Evolutionary conservation across 2,888 invertebrate genomes (phyloP).

Genomic region (Lasiommata megera): DNA sequence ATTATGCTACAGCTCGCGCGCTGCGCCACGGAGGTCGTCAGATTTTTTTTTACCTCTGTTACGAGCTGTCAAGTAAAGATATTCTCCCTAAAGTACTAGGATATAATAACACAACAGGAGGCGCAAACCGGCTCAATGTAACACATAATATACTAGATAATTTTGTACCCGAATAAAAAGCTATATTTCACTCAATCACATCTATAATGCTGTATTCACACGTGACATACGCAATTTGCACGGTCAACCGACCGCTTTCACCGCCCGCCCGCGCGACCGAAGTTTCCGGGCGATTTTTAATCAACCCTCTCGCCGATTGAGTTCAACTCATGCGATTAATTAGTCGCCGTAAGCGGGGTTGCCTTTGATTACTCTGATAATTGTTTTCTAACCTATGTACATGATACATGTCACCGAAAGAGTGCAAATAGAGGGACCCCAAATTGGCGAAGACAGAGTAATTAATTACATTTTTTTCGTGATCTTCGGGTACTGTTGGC

Average conservation of each 20-base stretch:
- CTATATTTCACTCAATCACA: not conserved
- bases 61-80: too few relatives aligned
- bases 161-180: too few relatives aligned
- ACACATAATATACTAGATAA: too few relatives aligned
- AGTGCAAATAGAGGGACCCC: slow-evolving; percentile 26
- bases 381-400: slow-evolving; percentile 53
- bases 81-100: too few relatives aligned
- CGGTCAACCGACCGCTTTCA: slow-evolving; percentile 53
- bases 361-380: slow-evolving; percentile 64
- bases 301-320: slow-evolving; percentile 63
- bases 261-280: slow-evolving; percentile 6
- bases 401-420: slow-evolving; percentile 32
- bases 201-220: slow-evolving; percentile 4
- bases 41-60: too few relatives aligned
- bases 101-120: too few relatives aligned
- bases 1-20: too few relatives aligned
- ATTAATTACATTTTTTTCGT: slow-evolving; percentile 3
- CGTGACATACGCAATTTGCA: slow-evolving; percentile 45
- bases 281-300: slow-evolving; percentile 73
- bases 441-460: not conserved
- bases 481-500: not conserved
- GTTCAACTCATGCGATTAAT: slow-evolving; percentile 67
- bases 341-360: slow-evolving; percentile 63
- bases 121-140: too few relatives aligned
- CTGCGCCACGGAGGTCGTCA: too few relatives aligned